Conservation (phyloP, 1,140 invertebrate species). For the Sogatella furcifera region DNA sequence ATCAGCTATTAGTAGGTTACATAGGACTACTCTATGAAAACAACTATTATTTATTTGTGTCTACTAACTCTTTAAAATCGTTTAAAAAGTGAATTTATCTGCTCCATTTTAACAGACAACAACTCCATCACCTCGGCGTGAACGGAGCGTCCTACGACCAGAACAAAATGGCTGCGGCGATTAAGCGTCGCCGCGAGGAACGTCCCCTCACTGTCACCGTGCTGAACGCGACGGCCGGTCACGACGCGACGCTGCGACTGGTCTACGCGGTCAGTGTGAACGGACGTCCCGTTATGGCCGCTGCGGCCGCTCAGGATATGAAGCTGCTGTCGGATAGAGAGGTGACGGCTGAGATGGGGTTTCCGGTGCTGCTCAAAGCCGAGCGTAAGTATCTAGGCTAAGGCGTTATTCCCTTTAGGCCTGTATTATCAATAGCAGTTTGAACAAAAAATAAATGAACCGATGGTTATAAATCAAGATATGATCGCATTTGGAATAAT, state of each 20-base stretch:
- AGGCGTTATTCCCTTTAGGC: no score
- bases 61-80: no score
- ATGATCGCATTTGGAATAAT: no score
- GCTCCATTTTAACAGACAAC: conserved; percentile 44
- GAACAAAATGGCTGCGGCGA: conserved; percentile 6
- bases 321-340: conserved; percentile 57
- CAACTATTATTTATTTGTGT: no score
- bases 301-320: conserved; percentile 69
- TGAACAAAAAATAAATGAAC: no score
- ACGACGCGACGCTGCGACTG: conserved; percentile 28
- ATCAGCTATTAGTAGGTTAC: no score
- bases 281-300: conserved; percentile 61
- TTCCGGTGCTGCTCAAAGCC: conserved; percentile 66
- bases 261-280: conserved; percentile 68
- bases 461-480: no score
- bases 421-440: no score
- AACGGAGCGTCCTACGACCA: conserved; percentile 8
- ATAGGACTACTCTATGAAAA: no score
- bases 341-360: conserved; percentile 57
- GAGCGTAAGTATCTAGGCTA: conserved; percentile 50
- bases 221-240: conserved; percentile 18
- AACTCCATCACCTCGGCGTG: conserved; percentile 56
- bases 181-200: conserved; percentile 9
- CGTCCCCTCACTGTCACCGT: conserved; percentile 15
- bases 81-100: no score